Percentiles rank a stretch among this genome's conserved stretches.
These are phyloP conservation scores for Nasonia giraulti DNA, from an alignment of 1,140 invertebrate genomes.

Conservation along the genomic window DNA sequence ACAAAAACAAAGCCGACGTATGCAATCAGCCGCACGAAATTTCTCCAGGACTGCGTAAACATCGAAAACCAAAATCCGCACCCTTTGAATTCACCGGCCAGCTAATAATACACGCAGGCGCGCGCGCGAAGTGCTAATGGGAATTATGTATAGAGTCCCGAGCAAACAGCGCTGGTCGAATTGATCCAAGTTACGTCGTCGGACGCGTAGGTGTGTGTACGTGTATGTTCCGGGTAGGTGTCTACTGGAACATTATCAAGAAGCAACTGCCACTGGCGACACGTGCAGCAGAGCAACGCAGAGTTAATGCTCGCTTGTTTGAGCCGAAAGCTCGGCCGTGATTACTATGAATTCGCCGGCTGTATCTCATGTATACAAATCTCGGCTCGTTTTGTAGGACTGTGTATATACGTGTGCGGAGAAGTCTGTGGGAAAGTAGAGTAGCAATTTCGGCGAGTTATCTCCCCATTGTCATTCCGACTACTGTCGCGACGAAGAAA, in stretches of 20 bases:
- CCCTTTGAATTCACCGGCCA: no score
- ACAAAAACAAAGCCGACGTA: neutral
- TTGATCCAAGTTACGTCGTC: conserved; percentile 23
- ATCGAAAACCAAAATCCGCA: no score
- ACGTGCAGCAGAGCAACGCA: conserved; percentile 5
- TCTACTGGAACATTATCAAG: conserved; percentile 25
- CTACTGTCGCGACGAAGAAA: neutral
- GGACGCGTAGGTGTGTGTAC: neutral
- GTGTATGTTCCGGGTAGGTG: neutral
- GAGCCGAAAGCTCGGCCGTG: conserved; percentile 18
- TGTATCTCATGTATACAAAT: conserved; percentile 27
- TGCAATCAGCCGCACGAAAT: neutral
- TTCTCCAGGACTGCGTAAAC: neutral
- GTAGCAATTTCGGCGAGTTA: neutral
- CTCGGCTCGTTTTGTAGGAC: neutral
- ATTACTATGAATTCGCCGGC: conserved; percentile 23
- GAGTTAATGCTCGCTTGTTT: conserved; percentile 45
- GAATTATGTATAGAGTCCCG: conserved; percentile 4
- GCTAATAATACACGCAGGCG: neutral
- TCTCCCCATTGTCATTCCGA: neutral
- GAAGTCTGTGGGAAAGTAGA: neutral
- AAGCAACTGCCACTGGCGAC: conserved; percentile 20
- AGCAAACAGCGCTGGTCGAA: conserved; percentile 21
- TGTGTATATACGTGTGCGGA: no score
- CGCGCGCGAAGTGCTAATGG: neutral